A percentile compares a stretch with the other conserved stretches of the same genome.
phyloP scores from a whole-genome alignment of 2,797 vertebrate species.

The Menidia menidia region DNA sequence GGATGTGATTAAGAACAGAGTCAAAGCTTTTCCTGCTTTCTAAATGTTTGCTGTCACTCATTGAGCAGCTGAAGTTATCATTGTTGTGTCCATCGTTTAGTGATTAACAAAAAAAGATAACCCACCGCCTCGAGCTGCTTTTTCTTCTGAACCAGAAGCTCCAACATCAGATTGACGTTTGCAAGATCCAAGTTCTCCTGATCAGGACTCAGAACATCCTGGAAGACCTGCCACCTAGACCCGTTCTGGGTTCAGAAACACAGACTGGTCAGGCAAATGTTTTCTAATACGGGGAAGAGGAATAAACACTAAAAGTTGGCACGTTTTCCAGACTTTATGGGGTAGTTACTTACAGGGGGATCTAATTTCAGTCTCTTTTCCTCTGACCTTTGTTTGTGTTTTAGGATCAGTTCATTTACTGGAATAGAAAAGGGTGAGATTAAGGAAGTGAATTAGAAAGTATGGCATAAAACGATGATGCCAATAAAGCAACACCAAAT shows the following conservation, averaged over 20 bases:
- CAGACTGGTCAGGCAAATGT: slow-evolving; percentile 7
- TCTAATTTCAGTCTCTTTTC: slow-evolving; percentile 98
- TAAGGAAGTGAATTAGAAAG: neutral
- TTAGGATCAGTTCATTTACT: slow-evolving; percentile 99
- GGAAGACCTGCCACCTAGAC: slow-evolving; percentile 96
- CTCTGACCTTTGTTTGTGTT: slow-evolving; percentile 97
- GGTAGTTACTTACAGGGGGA: slow-evolving; percentile 90
- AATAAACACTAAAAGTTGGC: neutral
- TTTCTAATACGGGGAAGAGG: neutral
- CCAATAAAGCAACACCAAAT: neutral
- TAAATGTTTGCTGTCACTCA: too few relatives aligned
- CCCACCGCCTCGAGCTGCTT: slow-evolving; percentile 97
- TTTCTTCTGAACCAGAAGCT: slow-evolving; percentile 96
- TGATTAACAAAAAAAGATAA: slow-evolving; percentile 8
- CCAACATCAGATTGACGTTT: slow-evolving; percentile 97
- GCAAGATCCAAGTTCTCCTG: slow-evolving; percentile 97
- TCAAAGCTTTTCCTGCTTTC: neutral
- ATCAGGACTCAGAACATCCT: slow-evolving; percentile 93
- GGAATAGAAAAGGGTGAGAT: slow-evolving; percentile 47
- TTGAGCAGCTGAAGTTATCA: neutral
- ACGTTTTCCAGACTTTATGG: neutral
- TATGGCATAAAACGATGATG: neutral
- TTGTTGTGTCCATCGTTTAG: neutral
- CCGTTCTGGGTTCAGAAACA: slow-evolving; percentile 86
- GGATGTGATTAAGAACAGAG: too few relatives aligned